Evolutionary conservation across 2,888 invertebrate species (phyloP).

Genomic region (Cremastobaeus sp.): DNA sequence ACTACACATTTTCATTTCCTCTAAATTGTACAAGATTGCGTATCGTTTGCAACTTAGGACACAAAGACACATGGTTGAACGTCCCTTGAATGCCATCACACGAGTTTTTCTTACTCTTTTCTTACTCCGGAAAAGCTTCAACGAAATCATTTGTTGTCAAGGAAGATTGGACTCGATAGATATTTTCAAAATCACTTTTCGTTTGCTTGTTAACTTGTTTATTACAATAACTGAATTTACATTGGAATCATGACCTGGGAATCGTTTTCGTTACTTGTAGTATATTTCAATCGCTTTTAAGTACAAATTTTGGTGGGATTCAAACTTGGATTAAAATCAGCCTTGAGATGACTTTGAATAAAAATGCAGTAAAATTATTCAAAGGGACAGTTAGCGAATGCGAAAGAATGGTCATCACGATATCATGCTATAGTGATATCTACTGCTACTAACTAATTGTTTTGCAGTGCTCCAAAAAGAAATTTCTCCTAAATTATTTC

Average conservation of each 20-base stretch:
- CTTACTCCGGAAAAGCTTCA: too few relatives aligned
- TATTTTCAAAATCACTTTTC: slow-evolving; percentile 4
- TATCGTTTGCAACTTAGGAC: neutral
- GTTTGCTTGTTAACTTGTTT: neutral
- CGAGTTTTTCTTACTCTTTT: slow-evolving; percentile 29
- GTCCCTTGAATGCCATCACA: slow-evolving; percentile 35
- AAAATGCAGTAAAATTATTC: slow-evolving; percentile 44
- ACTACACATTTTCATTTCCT: too few relatives aligned
- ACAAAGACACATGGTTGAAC: neutral
- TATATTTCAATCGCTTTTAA: neutral
- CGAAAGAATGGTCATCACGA: slow-evolving; percentile 44
- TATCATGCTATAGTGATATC: slow-evolving; percentile 43
- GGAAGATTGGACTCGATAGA: too few relatives aligned
- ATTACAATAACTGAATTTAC: too few relatives aligned
- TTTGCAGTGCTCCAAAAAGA: slow-evolving; percentile 36
- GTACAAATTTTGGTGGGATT: slow-evolving; percentile 12
- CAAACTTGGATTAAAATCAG: slow-evolving; percentile 19
- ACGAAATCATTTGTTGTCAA: too few relatives aligned
- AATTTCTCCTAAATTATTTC: neutral
- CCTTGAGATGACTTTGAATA: slow-evolving; percentile 24
- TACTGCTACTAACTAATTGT: slow-evolving; percentile 33
- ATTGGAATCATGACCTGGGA: too few relatives aligned
- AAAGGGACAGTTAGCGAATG: slow-evolving; percentile 41
- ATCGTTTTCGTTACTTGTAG: neutral
- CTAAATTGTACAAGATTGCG: too few relatives aligned